These are phyloP conservation scores for Acleris emargana DNA, from an alignment of 2,888 invertebrate genomes.

Conservation along the genomic window DNA sequence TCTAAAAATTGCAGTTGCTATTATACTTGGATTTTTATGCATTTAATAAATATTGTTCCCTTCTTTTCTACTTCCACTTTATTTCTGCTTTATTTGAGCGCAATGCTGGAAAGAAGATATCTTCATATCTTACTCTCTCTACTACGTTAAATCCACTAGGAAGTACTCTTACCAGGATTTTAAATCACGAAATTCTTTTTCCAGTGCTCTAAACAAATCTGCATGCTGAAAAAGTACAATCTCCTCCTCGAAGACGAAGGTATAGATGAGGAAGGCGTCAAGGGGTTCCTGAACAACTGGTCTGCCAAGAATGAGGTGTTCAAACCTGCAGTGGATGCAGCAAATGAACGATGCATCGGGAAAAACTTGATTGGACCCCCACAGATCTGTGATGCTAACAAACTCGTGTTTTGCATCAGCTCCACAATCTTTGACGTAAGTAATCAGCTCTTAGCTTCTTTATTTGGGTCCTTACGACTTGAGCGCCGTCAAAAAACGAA, in stretches of 20 bases:
- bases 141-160: too few species aligned
- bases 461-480: too few species aligned
- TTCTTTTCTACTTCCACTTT: too few species aligned
- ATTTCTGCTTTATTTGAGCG: too few species aligned
- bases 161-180: too few species aligned
- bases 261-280: constrained; percentile 53
- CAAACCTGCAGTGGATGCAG: constrained; percentile 47
- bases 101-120: too few species aligned
- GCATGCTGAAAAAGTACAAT: constrained; percentile 57
- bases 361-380: constrained; percentile 52
- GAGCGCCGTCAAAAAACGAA: too few species aligned
- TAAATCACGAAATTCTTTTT: constrained; percentile 31
- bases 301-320: constrained; percentile 51
- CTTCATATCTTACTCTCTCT: too few species aligned
- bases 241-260: constrained; percentile 52
- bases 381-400: constrained; percentile 57
- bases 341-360: constrained; percentile 54
- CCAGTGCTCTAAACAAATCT: constrained; percentile 63
- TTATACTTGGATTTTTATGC: too few species aligned
- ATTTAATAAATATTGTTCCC: too few species aligned
- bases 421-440: constrained; percentile 54
- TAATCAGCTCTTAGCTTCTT: constrained; percentile 1
- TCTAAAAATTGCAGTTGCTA: too few species aligned
- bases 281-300: constrained; percentile 53
- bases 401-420: constrained; percentile 57